Evolutionary conservation across 2,113 vertebrate genomes (phyloP).

Genomic region (Eubucco bourcierii): DNA sequence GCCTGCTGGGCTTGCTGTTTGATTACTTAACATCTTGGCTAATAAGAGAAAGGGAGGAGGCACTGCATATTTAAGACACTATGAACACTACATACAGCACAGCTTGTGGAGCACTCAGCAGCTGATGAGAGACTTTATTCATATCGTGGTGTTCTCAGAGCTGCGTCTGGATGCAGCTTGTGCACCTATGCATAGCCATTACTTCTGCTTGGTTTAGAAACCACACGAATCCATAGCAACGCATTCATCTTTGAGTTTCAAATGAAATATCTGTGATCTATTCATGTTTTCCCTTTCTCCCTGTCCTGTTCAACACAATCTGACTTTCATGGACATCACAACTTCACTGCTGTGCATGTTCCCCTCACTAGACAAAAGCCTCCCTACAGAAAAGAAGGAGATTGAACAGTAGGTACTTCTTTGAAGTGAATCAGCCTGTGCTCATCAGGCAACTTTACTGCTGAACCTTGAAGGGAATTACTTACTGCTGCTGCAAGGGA

Average conservation of each 20-base stretch:
- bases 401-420: background rate
- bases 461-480: background rate
- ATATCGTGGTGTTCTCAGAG: background rate
- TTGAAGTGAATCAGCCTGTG: background rate
- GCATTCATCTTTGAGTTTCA: background rate
- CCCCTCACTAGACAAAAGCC: background rate
- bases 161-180: background rate
- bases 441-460: background rate
- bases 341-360: background rate
- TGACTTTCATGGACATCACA: background rate
- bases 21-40: background rate
- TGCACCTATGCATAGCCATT: background rate
- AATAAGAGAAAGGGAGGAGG: background rate
- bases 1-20: background rate
- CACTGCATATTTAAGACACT: background rate
- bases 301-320: background rate
- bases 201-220: background rate
- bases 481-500: background rate
- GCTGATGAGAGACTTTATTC: background rate
- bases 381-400: background rate
- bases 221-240: background rate
- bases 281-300: background rate
- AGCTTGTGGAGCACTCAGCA: fast-evolving
- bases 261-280: background rate
- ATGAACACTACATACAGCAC: background rate